These are phyloP conservation scores for Osmerus eperlanus DNA, from an alignment of 2,113 vertebrate genomes.

Conservation along the genomic window DNA sequence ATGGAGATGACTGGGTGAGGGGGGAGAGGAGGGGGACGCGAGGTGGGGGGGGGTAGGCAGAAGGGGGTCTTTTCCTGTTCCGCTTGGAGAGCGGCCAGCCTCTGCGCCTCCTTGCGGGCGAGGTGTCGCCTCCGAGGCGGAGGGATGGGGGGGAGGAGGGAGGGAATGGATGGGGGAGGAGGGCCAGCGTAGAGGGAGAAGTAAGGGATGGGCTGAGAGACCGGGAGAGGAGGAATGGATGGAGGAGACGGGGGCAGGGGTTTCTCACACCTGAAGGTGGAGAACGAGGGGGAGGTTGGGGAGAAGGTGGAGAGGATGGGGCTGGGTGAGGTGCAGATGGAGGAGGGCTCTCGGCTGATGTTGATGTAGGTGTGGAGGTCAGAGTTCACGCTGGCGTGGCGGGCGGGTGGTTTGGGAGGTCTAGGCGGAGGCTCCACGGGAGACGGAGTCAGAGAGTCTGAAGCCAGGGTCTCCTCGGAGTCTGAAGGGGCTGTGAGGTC, in stretches of 20 bases:
- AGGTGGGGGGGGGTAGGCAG: conserved; percentile 68
- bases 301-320: conserved; percentile 54
- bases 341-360: conserved; percentile 64
- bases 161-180: conserved; percentile 49
- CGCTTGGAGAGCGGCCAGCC: conserved; percentile 65
- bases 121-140: conserved; percentile 73
- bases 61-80: conserved; percentile 63
- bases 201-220: conserved; percentile 59
- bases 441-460: conserved; percentile 69
- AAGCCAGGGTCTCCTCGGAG: conserved; percentile 64
- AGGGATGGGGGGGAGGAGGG: conserved; percentile 70
- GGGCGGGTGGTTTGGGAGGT: conserved; percentile 73
- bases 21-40: conserved; percentile 70
- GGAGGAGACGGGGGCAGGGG: conserved; percentile 57
- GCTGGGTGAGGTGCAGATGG: conserved; percentile 57
- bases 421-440: conserved; percentile 66
- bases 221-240: conserved; percentile 57
- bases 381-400: conserved; percentile 67
- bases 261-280: conserved; percentile 65
- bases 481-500: conserved; percentile 74
- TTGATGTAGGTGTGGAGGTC: conserved; percentile 75
- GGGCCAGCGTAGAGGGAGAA: conserved; percentile 62
- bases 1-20: conserved; percentile 68
- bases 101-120: conserved; percentile 72
- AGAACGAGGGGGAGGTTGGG: conserved; percentile 62